phyloP scores from a whole-genome alignment of 1,140 invertebrate species.

The Lasioglossum baleicum region DNA sequence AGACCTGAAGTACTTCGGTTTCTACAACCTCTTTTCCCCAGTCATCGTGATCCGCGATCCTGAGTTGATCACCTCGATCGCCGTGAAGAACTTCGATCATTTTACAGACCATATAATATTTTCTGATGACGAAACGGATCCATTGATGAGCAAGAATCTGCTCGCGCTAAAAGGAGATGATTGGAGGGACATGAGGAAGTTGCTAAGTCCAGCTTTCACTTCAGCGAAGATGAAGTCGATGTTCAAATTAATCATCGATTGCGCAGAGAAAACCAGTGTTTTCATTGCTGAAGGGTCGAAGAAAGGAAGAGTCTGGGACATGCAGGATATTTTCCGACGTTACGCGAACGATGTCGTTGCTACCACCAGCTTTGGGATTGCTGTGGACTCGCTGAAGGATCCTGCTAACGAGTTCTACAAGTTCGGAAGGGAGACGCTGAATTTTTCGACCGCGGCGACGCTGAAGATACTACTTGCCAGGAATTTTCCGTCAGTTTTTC shows the following conservation, averaged over 20 bases:
- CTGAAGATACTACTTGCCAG: not conserved
- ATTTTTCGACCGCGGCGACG: not conserved
- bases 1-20: constrained; percentile 29
- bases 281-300: not conserved
- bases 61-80: constrained; percentile 22
- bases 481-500: constrained; percentile 1
- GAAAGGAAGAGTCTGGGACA: not conserved
- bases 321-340: constrained; percentile 21
- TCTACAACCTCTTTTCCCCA: constrained; percentile 24
- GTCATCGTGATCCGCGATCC: constrained; percentile 32
- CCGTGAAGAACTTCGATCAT: constrained; percentile 45
- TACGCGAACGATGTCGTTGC: constrained; percentile 39
- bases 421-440: not conserved
- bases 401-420: constrained; percentile 37
- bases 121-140: not conserved
- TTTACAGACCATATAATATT: constrained; percentile 39
- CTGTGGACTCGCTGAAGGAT: constrained; percentile 34
- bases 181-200: constrained; percentile 44
- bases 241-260: constrained; percentile 33
- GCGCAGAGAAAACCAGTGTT: constrained; percentile 11
- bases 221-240: constrained; percentile 47
- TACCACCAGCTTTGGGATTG: constrained; percentile 38
- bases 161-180: constrained; percentile 10
- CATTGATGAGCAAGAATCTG: constrained; percentile 25
- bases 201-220: constrained; percentile 40